Evolutionary conservation across 2,797 vertebrate genomes (phyloP).

Genomic region (Gallinago stenura): DNA sequence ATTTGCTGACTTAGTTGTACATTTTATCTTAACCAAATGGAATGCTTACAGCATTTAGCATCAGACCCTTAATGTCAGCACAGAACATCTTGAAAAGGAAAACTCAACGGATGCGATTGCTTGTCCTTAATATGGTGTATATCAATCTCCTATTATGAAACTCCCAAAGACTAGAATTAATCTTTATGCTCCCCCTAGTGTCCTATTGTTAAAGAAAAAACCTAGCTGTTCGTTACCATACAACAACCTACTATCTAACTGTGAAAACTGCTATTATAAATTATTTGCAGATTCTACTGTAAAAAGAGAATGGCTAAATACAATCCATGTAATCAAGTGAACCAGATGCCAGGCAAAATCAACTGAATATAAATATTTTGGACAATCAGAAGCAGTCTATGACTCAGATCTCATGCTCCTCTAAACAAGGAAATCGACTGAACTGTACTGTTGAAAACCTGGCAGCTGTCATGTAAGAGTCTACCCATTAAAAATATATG

Average conservation of each 20-base stretch:
- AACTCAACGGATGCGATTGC: not conserved
- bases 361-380: not conserved
- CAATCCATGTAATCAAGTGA: not conserved
- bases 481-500: not conserved
- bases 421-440: not conserved
- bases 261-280: not conserved
- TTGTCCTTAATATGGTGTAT: not conserved
- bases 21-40: not conserved
- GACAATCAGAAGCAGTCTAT: not conserved
- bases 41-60: not conserved
- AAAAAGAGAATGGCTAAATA: not conserved
- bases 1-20: not conserved
- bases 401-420: not conserved
- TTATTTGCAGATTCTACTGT: not conserved
- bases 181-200: slow-evolving; percentile 38
- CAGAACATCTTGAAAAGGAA: not conserved
- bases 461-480: not conserved
- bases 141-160: not conserved
- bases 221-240: not conserved
- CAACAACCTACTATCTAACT: not conserved
- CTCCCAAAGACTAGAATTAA: not conserved
- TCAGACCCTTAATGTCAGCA: not conserved
- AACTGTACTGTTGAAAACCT: not conserved
- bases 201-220: not conserved
- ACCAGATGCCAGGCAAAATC: not conserved